Evolutionary conservation across 2,888 invertebrate genomes (phyloP), one percentile per base, ranked within the genome.

Genomic region (Sussaba pulchella): DNA sequence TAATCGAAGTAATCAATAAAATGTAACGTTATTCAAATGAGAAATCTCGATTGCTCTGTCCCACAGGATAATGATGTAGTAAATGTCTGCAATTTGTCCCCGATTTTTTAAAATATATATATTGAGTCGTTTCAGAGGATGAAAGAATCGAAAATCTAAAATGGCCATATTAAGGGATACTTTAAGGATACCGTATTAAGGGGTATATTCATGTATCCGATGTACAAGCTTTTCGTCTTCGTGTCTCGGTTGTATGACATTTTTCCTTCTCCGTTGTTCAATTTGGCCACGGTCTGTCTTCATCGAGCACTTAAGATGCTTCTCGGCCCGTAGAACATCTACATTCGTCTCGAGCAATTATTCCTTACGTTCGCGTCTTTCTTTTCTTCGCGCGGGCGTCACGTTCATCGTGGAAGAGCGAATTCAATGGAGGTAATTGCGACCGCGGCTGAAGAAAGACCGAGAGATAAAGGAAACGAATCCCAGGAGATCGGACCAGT

Each of bases 331-430:
- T n/a, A n/a, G 21, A 39, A 21, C 26, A 67, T 39, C 67, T 52
- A n/a, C n/a, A 54, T 47, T 66, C 67, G 67, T 52, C 67, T 31
- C 17, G 67, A 52, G 67, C 67, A 67, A 67, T 67, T 67, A 67
- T 52, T 67, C 67, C 52, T 67, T 39, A 19, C 67, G 67, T 52
- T 39, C 52, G 19, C 67, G 24, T 43, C 50, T 67, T 39, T 41
- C 36, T 52, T 36, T 67, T 67, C 36, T 50, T 36, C 21, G 67
- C 50, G n/a, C 4, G 21, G 52, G 21, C 67, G 50, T 52, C 67
- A 52, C 50, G 39, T 67, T 67, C 67, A 52, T 39, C 39, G n/a
- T 67, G 39, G 52, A 52, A 52, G 67, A 39, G 39, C 50, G 52
- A 36, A 52, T 52, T 67, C 67, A 39, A 52, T 52, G 50, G 67